Conservation (phyloP, 2,797 vertebrate genomes). For the Myripristis murdjan region DNA sequence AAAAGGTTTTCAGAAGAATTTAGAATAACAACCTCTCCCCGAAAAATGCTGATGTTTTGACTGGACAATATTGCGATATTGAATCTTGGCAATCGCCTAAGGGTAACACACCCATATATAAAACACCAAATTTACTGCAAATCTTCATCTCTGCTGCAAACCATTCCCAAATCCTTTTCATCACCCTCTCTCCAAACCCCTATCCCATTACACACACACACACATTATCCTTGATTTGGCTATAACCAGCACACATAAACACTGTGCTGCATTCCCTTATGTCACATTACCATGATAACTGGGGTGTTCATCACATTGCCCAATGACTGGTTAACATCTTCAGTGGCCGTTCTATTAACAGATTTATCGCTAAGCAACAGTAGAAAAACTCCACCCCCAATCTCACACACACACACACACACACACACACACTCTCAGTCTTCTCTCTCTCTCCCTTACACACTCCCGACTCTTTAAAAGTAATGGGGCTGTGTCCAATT, state of each 20-base stretch:
- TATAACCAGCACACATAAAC: conserved; percentile 29
- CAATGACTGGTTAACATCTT: conserved; percentile 76
- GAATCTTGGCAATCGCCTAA: too few species aligned
- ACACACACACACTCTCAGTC: conserved; percentile 37
- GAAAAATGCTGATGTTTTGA: too few species aligned
- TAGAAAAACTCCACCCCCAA: conserved; percentile 26
- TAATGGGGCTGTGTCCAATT: conserved; percentile 65
- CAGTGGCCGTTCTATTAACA: conserved; percentile 69
- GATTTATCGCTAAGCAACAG: conserved; percentile 78
- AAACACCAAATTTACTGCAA: background rate
- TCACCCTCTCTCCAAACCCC: background rate
- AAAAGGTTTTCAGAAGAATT: too few species aligned
- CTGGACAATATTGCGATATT: too few species aligned
- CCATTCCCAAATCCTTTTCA: background rate
- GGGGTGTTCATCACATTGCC: conserved; percentile 62
- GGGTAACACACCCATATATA: too few species aligned
- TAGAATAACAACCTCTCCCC: too few species aligned
- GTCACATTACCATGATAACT: conserved; percentile 75
- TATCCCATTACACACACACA: background rate
- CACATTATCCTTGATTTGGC: background rate
- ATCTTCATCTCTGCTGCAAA: background rate
- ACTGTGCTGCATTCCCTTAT: conserved; percentile 37
- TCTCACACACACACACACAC: conserved; percentile 28
- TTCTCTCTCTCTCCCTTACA: conserved; percentile 18
- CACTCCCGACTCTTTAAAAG: too few species aligned